Evolutionary conservation across 2,797 vertebrate genomes (phyloP), one percentile per base, ranked within the genome.

Genomic region (Gymnoscopelus microlampas): DNA sequence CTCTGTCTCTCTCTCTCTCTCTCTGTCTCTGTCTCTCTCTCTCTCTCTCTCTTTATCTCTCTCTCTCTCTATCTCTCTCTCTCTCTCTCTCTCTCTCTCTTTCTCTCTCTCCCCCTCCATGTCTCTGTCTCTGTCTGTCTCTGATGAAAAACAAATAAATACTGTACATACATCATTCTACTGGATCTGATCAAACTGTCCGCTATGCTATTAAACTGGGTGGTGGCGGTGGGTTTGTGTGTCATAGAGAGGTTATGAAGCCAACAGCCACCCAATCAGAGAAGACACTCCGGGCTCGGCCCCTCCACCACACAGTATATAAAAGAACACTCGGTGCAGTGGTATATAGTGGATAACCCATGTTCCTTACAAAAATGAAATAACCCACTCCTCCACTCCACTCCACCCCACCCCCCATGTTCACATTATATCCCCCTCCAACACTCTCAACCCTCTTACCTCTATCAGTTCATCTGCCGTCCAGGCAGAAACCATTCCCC

Each of bases 131-230:
- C 50, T n/a, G 15, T 26, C 53, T 11, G 9, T 23, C 53, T n/a
- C 51, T 57, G 39, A 10, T 9, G 8, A 44, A 44, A 44, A 44
- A 44, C 39, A 44, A 2, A 44, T 8, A 44, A 10, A 44, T 44
- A 44, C 39, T 44, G 39, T 8, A 44, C 7, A 44, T 44, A 8
- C 39, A 44, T 44, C 39, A 44, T 44, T 44, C 39, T 63, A 47
- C 49, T 60, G 48, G 11, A 4, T 3, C 39, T 44, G 39, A 35
- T 48, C 53, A 15, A 53, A 19, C 6, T 35, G 26, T 56, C n/a
- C 64, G 35, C 70, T 68, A 73, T 48, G n/a, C 75, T 66, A 62
- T 53, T 57, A 29, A 29, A 29, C 26, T 29, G 26, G 26, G 26
- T 29, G 26, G 26, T 29, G 26, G 26, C 3, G 26, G 26, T 29